Percentiles rank a stretch among this genome's conserved stretches.
phyloP scores from a whole-genome alignment of 2,113 vertebrate species.

The Astur gentilis region DNA sequence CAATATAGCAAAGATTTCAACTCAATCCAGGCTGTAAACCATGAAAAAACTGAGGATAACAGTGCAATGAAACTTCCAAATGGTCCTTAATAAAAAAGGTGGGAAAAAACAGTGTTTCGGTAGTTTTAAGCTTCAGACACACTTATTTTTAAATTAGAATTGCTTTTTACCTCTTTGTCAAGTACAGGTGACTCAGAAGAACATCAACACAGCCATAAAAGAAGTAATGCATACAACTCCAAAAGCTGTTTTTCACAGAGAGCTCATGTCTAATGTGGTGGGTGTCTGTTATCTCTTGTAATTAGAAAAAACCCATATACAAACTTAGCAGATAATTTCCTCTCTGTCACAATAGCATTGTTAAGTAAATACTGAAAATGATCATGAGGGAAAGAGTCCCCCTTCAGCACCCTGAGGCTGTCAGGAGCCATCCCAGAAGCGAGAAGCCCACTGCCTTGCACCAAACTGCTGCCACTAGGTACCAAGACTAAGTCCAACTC shows the following conservation, averaged over 20 bases:
- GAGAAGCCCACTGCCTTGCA: not conserved
- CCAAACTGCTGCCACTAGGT: not conserved
- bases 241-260: not conserved
- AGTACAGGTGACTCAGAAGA: not conserved
- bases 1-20: not conserved
- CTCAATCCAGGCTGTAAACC: not conserved
- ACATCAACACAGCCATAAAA: not conserved
- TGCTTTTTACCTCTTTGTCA: not conserved
- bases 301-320: not conserved
- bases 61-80: not conserved
- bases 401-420: not conserved
- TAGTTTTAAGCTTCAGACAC: not conserved
- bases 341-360: not conserved
- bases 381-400: not conserved
- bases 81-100: not conserved
- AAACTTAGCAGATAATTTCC: not conserved
- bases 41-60: not conserved
- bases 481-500: not conserved
- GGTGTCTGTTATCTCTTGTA: not conserved
- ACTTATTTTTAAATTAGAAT: not conserved
- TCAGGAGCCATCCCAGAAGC: not conserved
- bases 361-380: not conserved
- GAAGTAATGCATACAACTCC: not conserved
- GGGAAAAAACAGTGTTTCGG: fast-evolving
- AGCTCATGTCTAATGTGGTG: not conserved